Evolutionary conservation across 2,797 vertebrate genomes (phyloP).

Genomic region (Manis crassicaudata): DNA sequence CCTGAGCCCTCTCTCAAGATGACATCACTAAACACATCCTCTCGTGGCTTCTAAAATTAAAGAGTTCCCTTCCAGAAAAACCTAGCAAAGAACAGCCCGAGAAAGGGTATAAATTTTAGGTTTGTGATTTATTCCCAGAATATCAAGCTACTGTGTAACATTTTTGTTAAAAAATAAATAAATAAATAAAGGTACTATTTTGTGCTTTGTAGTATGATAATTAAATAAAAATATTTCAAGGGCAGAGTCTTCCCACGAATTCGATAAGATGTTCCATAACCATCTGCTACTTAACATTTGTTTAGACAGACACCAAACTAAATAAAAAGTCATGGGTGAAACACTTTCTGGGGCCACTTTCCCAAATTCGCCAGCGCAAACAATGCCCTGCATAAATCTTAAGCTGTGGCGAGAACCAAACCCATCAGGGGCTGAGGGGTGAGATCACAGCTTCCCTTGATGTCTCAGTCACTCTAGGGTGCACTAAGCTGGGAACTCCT

Average conservation of each 20-base stretch:
- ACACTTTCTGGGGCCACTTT: constrained; percentile 52
- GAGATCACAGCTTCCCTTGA: not conserved
- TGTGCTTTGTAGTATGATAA: constrained; percentile 46
- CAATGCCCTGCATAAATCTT: constrained; percentile 7
- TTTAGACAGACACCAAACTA: constrained; percentile 64
- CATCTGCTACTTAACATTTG: constrained; percentile 53
- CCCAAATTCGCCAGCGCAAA: constrained; percentile 30
- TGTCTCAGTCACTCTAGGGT: not conserved
- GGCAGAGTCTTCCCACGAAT: constrained; percentile 65
- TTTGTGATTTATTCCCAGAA: constrained; percentile 34
- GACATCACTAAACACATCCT: not conserved
- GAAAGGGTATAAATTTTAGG: constrained; percentile 18
- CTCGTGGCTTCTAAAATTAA: constrained; percentile 9
- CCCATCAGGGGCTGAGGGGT: not conserved
- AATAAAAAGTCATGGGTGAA: constrained; percentile 58
- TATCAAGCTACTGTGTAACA: not conserved
- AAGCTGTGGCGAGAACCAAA: not conserved
- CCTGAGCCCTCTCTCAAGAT: constrained; percentile 23
- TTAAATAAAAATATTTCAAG: constrained; percentile 68
- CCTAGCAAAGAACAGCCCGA: not conserved
- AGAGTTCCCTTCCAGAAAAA: constrained; percentile 30
- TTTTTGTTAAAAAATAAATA: not conserved
- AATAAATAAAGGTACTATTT: constrained; percentile 8
- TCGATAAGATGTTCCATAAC: constrained; percentile 58
- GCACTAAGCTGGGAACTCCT: not conserved